A percentile compares a stretch with the other conserved stretches of the same genome.
phyloP scores from a whole-genome alignment of 2,888 invertebrate genomes.

The Andrena camellia region DNA sequence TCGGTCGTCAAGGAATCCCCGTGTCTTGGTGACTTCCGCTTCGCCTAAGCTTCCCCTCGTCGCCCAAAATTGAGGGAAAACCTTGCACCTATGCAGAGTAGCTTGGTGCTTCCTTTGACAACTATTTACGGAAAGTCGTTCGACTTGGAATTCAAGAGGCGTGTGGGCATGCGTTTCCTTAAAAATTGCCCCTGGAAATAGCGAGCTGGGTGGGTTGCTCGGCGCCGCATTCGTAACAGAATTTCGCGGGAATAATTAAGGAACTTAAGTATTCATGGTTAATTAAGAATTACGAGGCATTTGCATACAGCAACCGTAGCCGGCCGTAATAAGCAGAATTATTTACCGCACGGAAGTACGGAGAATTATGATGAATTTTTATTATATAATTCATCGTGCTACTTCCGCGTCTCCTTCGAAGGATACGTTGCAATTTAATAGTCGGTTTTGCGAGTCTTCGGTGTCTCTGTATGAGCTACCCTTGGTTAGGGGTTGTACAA shows the following conservation, averaged over 20 bases:
- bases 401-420: no score
- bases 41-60: neutral
- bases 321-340: slow-evolving; percentile 16
- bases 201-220: neutral
- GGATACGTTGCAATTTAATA: no score
- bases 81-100: neutral
- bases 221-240: neutral
- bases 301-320: slow-evolving; percentile 15
- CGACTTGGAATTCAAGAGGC: neutral
- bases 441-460: no score
- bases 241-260: slow-evolving; percentile 4
- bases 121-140: no score
- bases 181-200: neutral
- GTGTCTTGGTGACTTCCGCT: neutral
- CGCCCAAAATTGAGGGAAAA: neutral
- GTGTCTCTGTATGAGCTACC: no score
- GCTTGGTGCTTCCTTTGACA: no score
- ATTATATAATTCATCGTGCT: neutral
- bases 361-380: slow-evolving; percentile 6
- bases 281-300: slow-evolving; percentile 22
- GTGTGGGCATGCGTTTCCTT: no score
- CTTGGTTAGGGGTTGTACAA: no score
- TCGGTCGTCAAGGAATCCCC: neutral
- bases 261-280: slow-evolving; percentile 15
- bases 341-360: neutral